Evolutionary conservation across 2,113 vertebrate genomes (phyloP).

Genomic region (Toxotes jaculatrix): DNA sequence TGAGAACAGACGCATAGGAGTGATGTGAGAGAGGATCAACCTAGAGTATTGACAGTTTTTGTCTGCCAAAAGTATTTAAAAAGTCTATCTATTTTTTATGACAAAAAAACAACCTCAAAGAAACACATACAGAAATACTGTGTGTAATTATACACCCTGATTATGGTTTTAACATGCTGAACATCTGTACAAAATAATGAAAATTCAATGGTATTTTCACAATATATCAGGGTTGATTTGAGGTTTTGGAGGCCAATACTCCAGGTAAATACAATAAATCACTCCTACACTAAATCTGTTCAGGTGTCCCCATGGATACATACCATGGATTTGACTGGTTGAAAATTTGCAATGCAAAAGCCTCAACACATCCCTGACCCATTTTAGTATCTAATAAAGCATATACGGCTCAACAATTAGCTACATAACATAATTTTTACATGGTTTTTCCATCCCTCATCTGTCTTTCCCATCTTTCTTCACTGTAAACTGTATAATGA

Average conservation of each 20-base stretch:
- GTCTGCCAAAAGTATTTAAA: background rate
- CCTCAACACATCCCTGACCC: background rate
- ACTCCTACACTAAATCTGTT: background rate
- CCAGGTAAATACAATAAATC: background rate
- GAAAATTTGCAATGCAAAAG: background rate
- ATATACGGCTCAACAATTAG: background rate
- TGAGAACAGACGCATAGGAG: conserved; percentile 5
- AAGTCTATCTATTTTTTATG: background rate
- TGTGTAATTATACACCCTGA: background rate
- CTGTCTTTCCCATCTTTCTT: conserved; percentile 18
- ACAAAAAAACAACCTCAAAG: background rate
- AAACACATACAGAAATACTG: conserved; percentile 7
- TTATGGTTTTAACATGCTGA: conserved; percentile 1
- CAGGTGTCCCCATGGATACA: background rate
- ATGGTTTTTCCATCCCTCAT: background rate
- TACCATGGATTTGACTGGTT: background rate
- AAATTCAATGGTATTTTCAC: conserved; percentile 3
- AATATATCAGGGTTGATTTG: background rate
- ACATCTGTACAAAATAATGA: conserved; percentile 5
- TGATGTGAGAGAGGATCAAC: background rate
- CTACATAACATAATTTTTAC: background rate
- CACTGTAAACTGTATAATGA: background rate
- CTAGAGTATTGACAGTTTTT: background rate
- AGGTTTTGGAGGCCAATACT: conserved; percentile 15
- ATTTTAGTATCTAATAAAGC: conserved; percentile 5